Percentiles rank a stretch among this genome's conserved stretches.
Conservation (phyloP, 2,113 vertebrate species). For the Petromus typicus region DNA sequence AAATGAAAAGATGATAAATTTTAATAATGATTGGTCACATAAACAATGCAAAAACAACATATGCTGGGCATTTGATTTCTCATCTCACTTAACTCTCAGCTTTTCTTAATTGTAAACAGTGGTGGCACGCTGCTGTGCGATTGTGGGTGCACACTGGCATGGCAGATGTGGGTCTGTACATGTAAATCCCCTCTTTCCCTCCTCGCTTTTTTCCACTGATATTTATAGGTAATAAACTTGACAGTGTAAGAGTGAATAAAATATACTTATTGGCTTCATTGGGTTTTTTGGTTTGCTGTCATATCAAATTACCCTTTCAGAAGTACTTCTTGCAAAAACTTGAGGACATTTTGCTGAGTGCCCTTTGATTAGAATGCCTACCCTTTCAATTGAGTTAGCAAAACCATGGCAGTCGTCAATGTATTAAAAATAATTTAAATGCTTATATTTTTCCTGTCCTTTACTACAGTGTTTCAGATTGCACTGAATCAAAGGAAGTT, state of each 20-base stretch:
- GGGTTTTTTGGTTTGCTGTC: conserved; percentile 57
- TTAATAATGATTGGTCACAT: conserved; percentile 88
- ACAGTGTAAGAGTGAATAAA: conserved; percentile 22
- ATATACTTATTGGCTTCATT: neutral
- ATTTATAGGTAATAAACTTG: conserved; percentile 51
- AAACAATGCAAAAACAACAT: conserved; percentile 89
- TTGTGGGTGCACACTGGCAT: neutral
- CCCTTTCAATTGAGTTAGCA: neutral
- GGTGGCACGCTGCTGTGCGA: conserved; percentile 66
- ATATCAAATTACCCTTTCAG: conserved; percentile 37
- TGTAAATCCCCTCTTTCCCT: conserved; percentile 43
- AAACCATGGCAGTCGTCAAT: neutral
- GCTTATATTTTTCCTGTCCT: neutral
- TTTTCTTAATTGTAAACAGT: conserved; percentile 85
- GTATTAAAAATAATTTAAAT: neutral
- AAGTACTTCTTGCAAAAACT: conserved; percentile 43
- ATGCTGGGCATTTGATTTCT: conserved; percentile 87
- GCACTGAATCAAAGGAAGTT: neutral
- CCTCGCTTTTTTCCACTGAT: neutral
- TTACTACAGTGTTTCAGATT: conserved; percentile 1
- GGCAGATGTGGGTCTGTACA: conserved; percentile 56
- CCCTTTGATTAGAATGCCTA: neutral
- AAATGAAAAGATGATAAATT: conserved; percentile 87
- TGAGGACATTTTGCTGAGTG: neutral
- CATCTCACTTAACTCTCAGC: conserved; percentile 88